Base-by-base conservation (phyloP, 23 tunicate genomes). In the Aplidium turbinatum region DNA sequence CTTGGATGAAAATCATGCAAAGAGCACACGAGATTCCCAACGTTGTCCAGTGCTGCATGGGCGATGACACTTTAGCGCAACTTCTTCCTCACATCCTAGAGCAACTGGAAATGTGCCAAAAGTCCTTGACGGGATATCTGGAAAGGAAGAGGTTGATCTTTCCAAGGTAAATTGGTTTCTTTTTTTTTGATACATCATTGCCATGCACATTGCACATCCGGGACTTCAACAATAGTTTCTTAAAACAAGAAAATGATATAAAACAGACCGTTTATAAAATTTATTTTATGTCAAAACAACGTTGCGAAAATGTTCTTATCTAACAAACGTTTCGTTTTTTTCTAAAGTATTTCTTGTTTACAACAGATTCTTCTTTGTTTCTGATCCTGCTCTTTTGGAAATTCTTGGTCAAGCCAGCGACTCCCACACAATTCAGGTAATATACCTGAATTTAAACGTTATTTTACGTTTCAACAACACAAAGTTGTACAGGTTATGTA, bases 1-100 rank as follows among this genome's bases (percentile, higher is more conserved):
- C 84, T n/a, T 87, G 95, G 95, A 23, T 80, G 66, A 87, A 87
- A 57, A 87, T 87, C 68, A 87, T 87, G 95, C 95, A 87, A 57
- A 66, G 85, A 54, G 95, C 95, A 0, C 95, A 87, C 71, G 95
- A 87, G 58, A 87, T 83, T 6, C 81, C 95, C 0, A 87, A 87
- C 60, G 95, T 87, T 35, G 95, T 87, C 19, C 85, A 87, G 64
- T 87, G 95, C 50, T 87, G 95, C 58, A 76, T 81, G 76, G 95
- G 95, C 16, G 95, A 87, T 54, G 95, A 87, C 75, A 87, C 85
- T 13, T 68, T 80, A 9, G 85, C 95, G 3, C 95, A 87, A 46
- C 64, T 87, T 16, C 71, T 87, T 3, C 95, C 95, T 32, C 95
- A 87, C 50, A 76, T 87, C 16, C 82, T 87, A 13, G 95, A 87